Percentiles rank a stretch among this genome's conserved stretches.
Evolutionary conservation across 2,113 vertebrate genomes (phyloP).

Genomic region (Upupa epops): DNA sequence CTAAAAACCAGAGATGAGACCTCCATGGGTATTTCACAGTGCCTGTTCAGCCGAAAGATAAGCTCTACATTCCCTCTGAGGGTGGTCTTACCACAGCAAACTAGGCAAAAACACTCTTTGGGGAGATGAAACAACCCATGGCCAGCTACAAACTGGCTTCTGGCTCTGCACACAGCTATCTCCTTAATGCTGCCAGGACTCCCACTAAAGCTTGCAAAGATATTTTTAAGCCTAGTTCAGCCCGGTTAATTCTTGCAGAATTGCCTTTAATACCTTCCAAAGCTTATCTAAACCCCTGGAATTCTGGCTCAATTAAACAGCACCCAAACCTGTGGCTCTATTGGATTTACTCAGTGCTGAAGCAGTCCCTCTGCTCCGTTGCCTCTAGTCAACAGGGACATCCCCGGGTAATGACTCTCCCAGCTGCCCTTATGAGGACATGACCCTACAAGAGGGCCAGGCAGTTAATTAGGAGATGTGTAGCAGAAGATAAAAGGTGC

Average conservation of each 20-base stretch:
- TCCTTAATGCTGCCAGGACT: constrained; percentile 42
- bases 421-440: not conserved
- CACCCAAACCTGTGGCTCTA: constrained; percentile 33
- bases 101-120: not conserved
- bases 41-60: constrained; percentile 6
- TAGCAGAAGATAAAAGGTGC: not conserved
- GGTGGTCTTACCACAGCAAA: not conserved
- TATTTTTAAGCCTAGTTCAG: constrained; percentile 66
- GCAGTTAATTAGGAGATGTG: not conserved
- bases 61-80: constrained; percentile 29
- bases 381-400: not conserved
- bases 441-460: not conserved
- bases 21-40: not conserved
- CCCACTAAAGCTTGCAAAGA: constrained; percentile 46
- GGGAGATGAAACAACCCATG: not conserved
- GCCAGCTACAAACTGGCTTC: constrained; percentile 1
- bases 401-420: not conserved
- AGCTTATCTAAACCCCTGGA: constrained; percentile 56
- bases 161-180: constrained; percentile 18
- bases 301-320: constrained; percentile 57
- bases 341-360: not conserved
- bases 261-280: constrained; percentile 59
- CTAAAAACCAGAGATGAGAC: not conserved
- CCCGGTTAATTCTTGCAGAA: constrained; percentile 54
- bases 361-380: not conserved